Percentiles rank a stretch among this genome's conserved stretches.
Conservation (phyloP, 2,113 vertebrate species). For the Chaetodon auriga region DNA sequence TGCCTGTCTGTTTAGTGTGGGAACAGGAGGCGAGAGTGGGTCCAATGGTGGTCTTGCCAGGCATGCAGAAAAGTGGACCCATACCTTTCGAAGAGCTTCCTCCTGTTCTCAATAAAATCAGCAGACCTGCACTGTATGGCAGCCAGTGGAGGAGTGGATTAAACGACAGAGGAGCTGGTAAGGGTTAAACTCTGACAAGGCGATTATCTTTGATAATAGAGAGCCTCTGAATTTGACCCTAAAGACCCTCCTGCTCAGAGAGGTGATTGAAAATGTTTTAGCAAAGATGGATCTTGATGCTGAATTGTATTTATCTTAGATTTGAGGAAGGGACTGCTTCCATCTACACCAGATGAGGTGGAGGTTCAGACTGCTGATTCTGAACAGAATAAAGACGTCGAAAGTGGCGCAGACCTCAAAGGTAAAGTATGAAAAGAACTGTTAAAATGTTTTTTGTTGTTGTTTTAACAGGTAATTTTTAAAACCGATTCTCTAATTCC, state of each 20-base stretch:
- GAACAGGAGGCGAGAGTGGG: conserved; percentile 64
- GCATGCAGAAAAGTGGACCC: conserved; percentile 25
- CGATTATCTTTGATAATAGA: neutral
- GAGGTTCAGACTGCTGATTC: neutral
- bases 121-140: conserved; percentile 43
- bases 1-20: conserved; percentile 37
- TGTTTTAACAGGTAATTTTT: neutral
- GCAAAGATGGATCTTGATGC: neutral
- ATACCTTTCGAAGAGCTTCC: conserved; percentile 51
- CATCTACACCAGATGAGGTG: neutral
- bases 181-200: rapidly evolving
- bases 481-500: neutral
- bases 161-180: conserved; percentile 23
- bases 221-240: neutral
- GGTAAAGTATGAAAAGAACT: conserved; percentile 19
- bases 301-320: conserved; percentile 3
- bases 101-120: conserved; percentile 25
- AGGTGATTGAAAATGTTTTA: neutral
- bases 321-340: conserved; percentile 11
- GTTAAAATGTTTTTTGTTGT: neutral
- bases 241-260: neutral
- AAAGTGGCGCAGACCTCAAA: neutral
- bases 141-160: conserved; percentile 72
- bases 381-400: neutral
- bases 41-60: conserved; percentile 68